Conservation (phyloP, 2,113 vertebrate genomes). For the Myrmophylax atrothorax region DNA sequence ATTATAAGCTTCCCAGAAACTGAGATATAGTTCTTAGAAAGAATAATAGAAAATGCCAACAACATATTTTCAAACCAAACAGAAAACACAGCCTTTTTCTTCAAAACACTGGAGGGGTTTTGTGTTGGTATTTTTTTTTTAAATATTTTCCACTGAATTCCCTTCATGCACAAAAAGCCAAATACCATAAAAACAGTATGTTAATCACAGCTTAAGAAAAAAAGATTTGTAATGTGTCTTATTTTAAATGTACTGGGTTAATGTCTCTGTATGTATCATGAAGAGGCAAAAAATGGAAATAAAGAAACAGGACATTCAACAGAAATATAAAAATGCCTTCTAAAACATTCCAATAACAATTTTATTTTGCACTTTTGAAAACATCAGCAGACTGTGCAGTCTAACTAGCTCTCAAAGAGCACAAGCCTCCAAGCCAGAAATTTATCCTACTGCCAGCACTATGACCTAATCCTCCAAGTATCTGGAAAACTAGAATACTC, state of each 20-base stretch:
- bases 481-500: conserved; percentile 25
- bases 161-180: neutral
- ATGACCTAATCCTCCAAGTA: conserved; percentile 50
- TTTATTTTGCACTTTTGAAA: neutral
- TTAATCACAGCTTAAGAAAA: neutral
- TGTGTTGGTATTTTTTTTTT: neutral
- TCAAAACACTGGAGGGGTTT: neutral
- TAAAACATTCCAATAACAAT: neutral
- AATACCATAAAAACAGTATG: neutral
- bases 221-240: neutral
- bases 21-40: neutral
- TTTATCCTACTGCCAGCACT: neutral
- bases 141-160: neutral
- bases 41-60: neutral
- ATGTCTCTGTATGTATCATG: neutral
- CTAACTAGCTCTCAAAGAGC: neutral
- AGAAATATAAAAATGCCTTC: neutral
- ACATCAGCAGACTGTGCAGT: neutral
- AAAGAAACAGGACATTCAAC: neutral
- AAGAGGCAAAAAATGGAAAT: neutral
- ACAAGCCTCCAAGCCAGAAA: neutral
- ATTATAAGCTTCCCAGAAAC: neutral
- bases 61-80: neutral
- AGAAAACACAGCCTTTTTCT: neutral
- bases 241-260: neutral